phyloP scores from a whole-genome alignment of 2,797 vertebrate genomes.

The Mus spretus region DNA sequence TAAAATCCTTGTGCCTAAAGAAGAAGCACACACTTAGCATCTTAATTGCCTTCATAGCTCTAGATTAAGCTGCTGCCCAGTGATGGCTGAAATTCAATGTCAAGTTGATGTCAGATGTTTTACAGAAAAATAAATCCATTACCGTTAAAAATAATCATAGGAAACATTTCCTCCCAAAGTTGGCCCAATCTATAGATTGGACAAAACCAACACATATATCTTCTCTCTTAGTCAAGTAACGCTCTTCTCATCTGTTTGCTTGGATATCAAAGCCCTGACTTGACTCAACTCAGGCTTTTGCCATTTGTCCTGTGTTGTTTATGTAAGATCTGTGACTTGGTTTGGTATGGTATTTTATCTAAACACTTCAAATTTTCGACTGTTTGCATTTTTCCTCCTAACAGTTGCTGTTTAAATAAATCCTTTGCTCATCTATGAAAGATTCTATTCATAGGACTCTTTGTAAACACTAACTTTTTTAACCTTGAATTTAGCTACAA shows the following conservation, averaged over 20 bases:
- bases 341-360: constrained; percentile 1
- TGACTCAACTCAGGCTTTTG: not conserved
- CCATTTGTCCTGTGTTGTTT: not conserved
- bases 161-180: not conserved
- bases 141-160: not conserved
- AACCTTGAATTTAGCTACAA: not conserved
- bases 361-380: constrained; percentile 4
- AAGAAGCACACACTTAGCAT: not conserved
- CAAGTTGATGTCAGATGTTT: constrained; percentile 7
- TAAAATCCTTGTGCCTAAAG: not conserved
- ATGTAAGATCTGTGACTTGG: not conserved
- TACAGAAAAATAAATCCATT: not conserved
- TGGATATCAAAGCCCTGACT: not conserved
- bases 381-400: not conserved
- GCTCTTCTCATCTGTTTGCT: constrained; percentile 30
- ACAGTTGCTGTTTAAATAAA: constrained; percentile 40
- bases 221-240: constrained; percentile 48
- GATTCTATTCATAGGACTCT: constrained; percentile 17
- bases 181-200: not conserved
- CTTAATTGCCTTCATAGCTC: not conserved
- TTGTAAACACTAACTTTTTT: not conserved
- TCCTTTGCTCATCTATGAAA: not conserved
- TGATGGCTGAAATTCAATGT: not conserved
- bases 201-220: not conserved
- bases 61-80: not conserved